Evolutionary conservation across 2,113 vertebrate species (phyloP), one percentile per base, ranked within the genome.

Genomic region (Mandrillus leucophaeus): DNA sequence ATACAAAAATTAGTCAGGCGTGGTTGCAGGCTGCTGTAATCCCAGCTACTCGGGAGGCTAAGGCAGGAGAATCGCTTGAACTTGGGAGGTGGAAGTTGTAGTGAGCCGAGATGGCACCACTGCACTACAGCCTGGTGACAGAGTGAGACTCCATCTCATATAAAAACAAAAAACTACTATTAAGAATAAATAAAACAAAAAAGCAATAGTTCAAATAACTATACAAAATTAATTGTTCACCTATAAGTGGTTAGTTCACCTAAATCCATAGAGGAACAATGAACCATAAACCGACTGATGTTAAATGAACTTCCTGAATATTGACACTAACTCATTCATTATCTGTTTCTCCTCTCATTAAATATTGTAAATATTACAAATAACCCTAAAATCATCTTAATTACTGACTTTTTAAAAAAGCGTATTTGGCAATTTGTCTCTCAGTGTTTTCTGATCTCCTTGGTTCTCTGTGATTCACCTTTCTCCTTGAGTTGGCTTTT

Each of bases 391-490:
- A 5, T 76, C 7, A 89, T 79, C 35, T 81, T 88, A 85, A 70
- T 75, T 91, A 61, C 11, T 85, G 13, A 59, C 0, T 83, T 82
- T 66, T 90, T 16, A 27, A 45, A 38, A 55, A 38, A 66, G 35
- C 1, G 6, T 64, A 22, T 27, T 40, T 95, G 55, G 11, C 0
- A 35, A 68, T 66, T 83, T 66, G 2, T 57, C 38, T 86, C 5
- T 81, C 68, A 85, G 27, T 89, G 50, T 88, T 94, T 97, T 78
- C 57, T 72, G 3, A 78, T 45, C 23, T 66, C 23, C 13, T 81
- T 50, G 8, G 80, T 93, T 85, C 30, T 70, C 9, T 70, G 38
- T 88, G 12, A 78, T 14, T 87, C 25, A 85, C 1, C 25, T 76
- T 16, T 88, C 25, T 92, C 23, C 1, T 90, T 89, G 57, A 75